Base-by-base conservation (phyloP, 2,113 vertebrate genomes). In the Ceyx cyanopectus region DNA sequence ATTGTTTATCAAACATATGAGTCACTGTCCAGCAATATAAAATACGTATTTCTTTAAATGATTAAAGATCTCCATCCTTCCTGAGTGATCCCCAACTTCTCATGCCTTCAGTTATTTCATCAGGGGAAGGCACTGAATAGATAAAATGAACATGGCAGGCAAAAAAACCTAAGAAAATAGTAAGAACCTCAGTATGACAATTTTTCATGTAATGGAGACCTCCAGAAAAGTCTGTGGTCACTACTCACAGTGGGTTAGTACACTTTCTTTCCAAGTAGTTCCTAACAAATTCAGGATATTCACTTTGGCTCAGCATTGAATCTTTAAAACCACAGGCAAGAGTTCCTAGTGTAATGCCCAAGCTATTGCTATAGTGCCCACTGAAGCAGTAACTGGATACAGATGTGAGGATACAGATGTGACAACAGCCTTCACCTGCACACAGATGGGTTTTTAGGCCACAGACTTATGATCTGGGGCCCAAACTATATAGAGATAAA, bases 1-100 rank as follows among this genome's bases (percentile, higher is more conserved):
- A 65, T 7, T 9, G 21, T 4, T 3, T 54, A 73, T 40, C 12
- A 1, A 77, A 82, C n/a, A 15, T 6, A 27, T 1, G 27, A 82
- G 46, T 5, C 58, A 46, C 41, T 24, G 29, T 3, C 40, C 10
- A 60, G 19, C 20, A n/a, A 46, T 3, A 26, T 29, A 80, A 62
- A 26, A 14, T 1, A 45, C 0, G 0, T 2, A 7, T 30, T 87
- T 63, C 37, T 69, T 82, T 19, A 40, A 20, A 77, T 12, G 26
- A 34, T 34, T 34, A 34, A 81, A 58, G 4, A 1, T 81, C 92
- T 75, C 57, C 17, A 29, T 18, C 32, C 24, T 48, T 65, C 56
- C 26, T 0, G 0, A 80, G n/a, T 16, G 22, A 90, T 11, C 24
- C 21, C 30, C 2, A 4, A 12, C 30, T 34, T 74, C 48, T 78